Base-by-base conservation (phyloP, 2,888 invertebrate genomes). In the Microctonus aethiopoides region DNA sequence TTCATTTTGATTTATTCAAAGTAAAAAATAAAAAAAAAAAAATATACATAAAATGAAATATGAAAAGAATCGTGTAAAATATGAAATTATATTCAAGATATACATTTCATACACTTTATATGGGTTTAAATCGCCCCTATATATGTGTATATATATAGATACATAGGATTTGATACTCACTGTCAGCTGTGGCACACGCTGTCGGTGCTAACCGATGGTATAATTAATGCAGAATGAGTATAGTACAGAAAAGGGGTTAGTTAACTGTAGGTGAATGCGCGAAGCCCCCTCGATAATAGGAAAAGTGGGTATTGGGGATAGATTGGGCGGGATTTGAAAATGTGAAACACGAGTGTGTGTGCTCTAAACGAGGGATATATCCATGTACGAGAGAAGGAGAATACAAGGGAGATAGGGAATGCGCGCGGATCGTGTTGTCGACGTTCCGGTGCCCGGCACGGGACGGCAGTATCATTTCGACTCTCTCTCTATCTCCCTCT, bases 381-480 rank as follows among this genome's bases (percentile, higher is more conserved):
- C 52, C 24, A 24, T 16, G 29, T 32, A 61, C n/a, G 41, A 32
- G 62, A 51, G 68, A 51, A 67, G 61, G 62, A 41, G 36, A 34
- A 13, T 32, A 56, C 20, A 39, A 57, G 72, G 69, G 68, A 60
- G 41, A 66, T 24, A 65, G 60, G 24, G 32, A 59, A 59, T 24
- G 62, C 61, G 66, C 32, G 66, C 34, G 46, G 52, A 36, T 20
- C 46, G 41, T 56, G 34, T 78, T 77, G 78, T 81, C 79, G 71
- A 70, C 80, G 81, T 83, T 84, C 79, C 78, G 80, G 78, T 83
- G 81, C 78, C 84, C 82, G 83, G 82, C 79, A 83, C 84, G 84
- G 85, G 84, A 81, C 85, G 84, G 76, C 60, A 46, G 46, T 46
- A 46, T 46, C 46, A 46, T 16, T 16, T 46, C 16, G 46, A 16